phyloP scores from a whole-genome alignment of 1,140 invertebrate genomes.

The Galendromus occidentalis region DNA sequence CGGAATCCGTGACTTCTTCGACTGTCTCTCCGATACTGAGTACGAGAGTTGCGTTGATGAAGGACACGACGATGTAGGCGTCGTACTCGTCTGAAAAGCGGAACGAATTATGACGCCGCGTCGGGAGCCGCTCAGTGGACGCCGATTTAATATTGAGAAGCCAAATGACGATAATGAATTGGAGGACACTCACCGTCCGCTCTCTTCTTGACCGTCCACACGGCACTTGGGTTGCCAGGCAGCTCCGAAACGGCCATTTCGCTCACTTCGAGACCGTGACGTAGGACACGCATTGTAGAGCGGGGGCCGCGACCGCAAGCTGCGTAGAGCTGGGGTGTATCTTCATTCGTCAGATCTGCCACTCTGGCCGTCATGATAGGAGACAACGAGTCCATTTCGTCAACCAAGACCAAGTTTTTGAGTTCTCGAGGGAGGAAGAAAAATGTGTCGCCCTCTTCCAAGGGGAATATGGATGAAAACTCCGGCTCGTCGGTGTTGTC shows the following conservation, averaged over 20 bases:
- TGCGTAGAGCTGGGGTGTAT: slow-evolving; percentile 92
- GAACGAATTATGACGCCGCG: slow-evolving; percentile 22
- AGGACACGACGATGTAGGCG: slow-evolving; percentile 99
- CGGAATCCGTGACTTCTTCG: slow-evolving; percentile 98
- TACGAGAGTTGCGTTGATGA: slow-evolving; percentile 97
- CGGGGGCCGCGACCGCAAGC: slow-evolving; percentile 83
- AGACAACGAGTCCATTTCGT: slow-evolving; percentile 90
- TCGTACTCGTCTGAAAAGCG: slow-evolving; percentile 69
- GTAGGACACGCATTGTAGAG: slow-evolving; percentile 70
- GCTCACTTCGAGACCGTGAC: slow-evolving; percentile 73
- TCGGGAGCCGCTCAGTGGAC: slow-evolving; percentile 21
- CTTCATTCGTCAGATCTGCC: slow-evolving; percentile 64
- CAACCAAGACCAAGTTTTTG: slow-evolving; percentile 87
- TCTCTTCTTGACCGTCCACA: slow-evolving; percentile 94
- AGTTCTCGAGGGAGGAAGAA: slow-evolving; percentile 88
- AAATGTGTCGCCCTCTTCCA: slow-evolving; percentile 97
- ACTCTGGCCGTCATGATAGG: slow-evolving; percentile 76
- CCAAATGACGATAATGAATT: slow-evolving; percentile 6
- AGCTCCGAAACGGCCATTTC: slow-evolving; percentile 99
- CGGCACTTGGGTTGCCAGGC: slow-evolving; percentile 95
- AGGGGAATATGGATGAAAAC: slow-evolving; percentile 91
- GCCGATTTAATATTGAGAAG: background rate
- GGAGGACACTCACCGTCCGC: slow-evolving; percentile 56
- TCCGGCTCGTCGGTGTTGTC: slow-evolving; percentile 99
- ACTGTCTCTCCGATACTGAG: slow-evolving; percentile 98